Conservation (phyloP, 2,888 invertebrate genomes). For the Oscheius sp. region DNA sequence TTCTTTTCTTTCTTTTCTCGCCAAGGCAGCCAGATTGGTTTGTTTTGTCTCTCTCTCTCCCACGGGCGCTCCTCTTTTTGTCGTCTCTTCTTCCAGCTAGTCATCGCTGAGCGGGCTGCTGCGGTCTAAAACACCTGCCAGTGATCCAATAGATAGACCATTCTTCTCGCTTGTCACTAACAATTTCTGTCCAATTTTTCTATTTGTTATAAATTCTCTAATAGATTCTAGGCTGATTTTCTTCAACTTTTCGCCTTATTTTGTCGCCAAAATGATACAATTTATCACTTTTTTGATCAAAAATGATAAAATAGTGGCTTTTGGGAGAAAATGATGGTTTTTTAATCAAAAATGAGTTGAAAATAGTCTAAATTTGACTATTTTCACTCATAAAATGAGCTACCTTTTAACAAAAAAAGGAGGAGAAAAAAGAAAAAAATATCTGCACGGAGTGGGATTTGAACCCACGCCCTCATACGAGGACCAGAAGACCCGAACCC, state of each 20-base stretch:
- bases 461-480: constrained; percentile 63
- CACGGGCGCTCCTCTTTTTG: background rate
- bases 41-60: background rate
- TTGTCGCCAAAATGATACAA: no score
- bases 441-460: constrained; percentile 59
- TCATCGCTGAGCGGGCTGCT: background rate
- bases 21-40: background rate
- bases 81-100: background rate
- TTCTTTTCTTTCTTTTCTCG: background rate
- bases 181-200: constrained; percentile 3
- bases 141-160: no score
- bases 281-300: background rate
- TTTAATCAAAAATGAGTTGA: background rate
- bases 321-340: background rate
- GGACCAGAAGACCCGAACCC: constrained; percentile 59
- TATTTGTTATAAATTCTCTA: background rate
- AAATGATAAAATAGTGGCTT: background rate
- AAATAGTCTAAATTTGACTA: background rate
- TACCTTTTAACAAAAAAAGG: background rate
- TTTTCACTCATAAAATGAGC: no score
- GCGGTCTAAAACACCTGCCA: no score
- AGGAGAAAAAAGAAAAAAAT: background rate
- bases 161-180: no score
- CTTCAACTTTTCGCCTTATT: background rate
- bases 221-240: background rate